phyloP scores from a whole-genome alignment of 1,140 invertebrate species.

The Theocolax elegans region DNA sequence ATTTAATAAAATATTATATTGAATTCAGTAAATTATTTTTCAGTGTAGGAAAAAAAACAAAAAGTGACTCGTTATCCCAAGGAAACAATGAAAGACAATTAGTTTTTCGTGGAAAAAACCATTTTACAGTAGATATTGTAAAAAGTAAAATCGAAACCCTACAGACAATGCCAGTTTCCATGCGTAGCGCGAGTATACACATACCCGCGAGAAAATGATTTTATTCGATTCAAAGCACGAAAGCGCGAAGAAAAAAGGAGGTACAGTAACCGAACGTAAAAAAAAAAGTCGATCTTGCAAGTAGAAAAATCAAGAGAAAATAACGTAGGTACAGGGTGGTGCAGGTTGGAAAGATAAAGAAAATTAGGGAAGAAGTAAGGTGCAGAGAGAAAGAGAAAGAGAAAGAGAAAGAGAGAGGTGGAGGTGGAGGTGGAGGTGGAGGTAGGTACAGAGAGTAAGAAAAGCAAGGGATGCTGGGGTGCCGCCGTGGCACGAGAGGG shows the following conservation, averaged over 20 bases:
- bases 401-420: conserved; percentile 27
- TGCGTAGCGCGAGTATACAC: no score
- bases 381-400: conserved; percentile 17
- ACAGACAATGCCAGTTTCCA: no score
- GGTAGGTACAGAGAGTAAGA: conserved; percentile 33
- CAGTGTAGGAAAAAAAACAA: no score
- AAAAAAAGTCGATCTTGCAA: no score
- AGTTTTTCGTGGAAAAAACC: no score
- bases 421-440: conserved; percentile 28
- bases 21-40: no score
- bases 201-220: no score
- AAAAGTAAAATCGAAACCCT: no score
- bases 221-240: background rate
- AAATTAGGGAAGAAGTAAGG: conserved; percentile 29
- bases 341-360: conserved; percentile 21
- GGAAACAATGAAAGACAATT: no score
- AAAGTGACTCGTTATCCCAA: no score
- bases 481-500: background rate
- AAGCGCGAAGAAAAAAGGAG: background rate
- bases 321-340: background rate
- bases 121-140: no score
- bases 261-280: background rate
- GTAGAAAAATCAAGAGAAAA: conserved; percentile 3
- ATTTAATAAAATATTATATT: no score
- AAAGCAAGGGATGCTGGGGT: conserved; percentile 30